Conservation (phyloP, 2,113 vertebrate genomes). For the Tragelaphus scriptus region DNA sequence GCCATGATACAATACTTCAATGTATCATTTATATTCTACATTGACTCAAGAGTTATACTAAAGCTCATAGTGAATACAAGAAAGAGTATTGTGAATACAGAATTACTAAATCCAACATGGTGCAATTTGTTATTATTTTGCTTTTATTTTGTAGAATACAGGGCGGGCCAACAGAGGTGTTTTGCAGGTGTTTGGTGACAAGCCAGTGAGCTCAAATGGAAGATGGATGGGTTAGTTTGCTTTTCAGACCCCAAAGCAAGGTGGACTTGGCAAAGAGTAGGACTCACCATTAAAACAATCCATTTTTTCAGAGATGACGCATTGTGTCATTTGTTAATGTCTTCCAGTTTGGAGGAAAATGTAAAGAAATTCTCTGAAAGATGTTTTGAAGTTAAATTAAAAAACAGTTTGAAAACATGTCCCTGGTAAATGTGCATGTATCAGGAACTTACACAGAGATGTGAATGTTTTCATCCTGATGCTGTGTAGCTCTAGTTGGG, state of each 20-base stretch:
- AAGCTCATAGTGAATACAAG: background rate
- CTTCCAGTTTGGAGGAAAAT: background rate
- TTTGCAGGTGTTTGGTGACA: background rate
- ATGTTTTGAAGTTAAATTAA: slow-evolving; percentile 26
- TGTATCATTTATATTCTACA: background rate
- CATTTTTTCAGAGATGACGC: slow-evolving; percentile 22
- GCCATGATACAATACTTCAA: background rate
- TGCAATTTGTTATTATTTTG: background rate
- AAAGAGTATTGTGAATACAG: background rate
- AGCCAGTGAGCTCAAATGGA: background rate
- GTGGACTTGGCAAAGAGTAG: background rate
- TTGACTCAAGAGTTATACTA: background rate
- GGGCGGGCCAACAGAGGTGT: background rate
- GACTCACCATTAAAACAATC: background rate
- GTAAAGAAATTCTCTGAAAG: slow-evolving; percentile 15
- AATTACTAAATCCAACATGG: background rate
- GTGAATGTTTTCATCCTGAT: slow-evolving; percentile 3
- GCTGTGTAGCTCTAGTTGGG: background rate
- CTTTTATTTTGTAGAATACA: background rate
- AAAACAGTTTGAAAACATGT: background rate
- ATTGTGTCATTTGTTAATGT: slow-evolving; percentile 27
- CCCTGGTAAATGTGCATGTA: background rate
- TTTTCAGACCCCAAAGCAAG: background rate
- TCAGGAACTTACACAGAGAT: background rate
- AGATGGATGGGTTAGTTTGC: background rate